Conservation (phyloP, 2,888 invertebrate genomes). For the Nomada lathburiana region DNA sequence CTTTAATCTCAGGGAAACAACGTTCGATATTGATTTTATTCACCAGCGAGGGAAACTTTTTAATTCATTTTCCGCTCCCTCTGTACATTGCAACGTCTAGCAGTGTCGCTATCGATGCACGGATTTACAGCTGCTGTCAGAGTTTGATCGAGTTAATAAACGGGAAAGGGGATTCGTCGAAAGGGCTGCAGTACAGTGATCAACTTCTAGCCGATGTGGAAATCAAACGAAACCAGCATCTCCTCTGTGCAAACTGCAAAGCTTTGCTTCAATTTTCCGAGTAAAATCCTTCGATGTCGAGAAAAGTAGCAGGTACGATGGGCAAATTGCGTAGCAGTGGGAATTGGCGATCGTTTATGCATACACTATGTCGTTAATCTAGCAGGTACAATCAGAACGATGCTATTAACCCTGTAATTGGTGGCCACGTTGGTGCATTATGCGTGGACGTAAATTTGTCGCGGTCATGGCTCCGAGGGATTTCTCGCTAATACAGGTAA, state of each 20-base stretch:
- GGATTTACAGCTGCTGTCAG: background rate
- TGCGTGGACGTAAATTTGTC: background rate
- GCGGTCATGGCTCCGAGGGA: background rate
- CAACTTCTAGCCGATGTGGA: background rate
- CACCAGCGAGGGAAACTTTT: background rate
- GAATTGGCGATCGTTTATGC: background rate
- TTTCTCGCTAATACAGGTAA: background rate
- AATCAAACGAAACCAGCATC: background rate
- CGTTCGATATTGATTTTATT: background rate
- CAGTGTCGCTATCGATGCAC: background rate
- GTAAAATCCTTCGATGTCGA: background rate
- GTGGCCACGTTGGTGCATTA: background rate
- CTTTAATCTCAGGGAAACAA: background rate
- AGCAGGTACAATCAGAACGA: background rate
- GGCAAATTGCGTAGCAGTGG: background rate
- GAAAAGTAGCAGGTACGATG: background rate
- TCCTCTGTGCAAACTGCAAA: background rate
- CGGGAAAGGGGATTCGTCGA: background rate
- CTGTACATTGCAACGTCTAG: background rate
- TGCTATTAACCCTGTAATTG: conserved; percentile 25
- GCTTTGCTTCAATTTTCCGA: background rate
- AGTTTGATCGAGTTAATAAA: background rate
- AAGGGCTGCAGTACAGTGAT: too few relatives aligned
- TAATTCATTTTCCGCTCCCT: background rate
- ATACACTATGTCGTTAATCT: background rate